Percentiles rank a stretch among this genome's conserved stretches.
Evolutionary conservation across 2,797 vertebrate species (phyloP).

Genomic region (Acipenser transmontanus): DNA sequence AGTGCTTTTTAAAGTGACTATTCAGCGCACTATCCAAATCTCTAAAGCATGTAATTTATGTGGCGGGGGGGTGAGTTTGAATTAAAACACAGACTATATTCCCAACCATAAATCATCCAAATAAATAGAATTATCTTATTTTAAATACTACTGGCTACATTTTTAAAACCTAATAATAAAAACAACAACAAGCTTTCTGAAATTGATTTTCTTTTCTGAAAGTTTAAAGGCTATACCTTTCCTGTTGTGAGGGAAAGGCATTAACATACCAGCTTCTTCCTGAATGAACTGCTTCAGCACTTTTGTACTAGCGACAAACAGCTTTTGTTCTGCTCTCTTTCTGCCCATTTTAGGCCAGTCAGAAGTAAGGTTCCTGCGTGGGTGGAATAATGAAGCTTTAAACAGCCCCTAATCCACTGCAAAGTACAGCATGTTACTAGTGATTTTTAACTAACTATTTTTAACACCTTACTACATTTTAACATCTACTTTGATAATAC

Average conservation of each 20-base stretch:
- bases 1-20: too few species aligned
- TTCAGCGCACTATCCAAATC: too few species aligned
- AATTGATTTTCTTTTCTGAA: slow-evolving; percentile 38
- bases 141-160: too few species aligned
- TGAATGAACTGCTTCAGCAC: slow-evolving; percentile 62
- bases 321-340: slow-evolving; percentile 66
- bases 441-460: slow-evolving; percentile 1
- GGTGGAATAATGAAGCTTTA: slow-evolving; percentile 68
- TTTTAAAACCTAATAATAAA: slow-evolving; percentile 23
- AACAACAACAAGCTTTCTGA: slow-evolving; percentile 36
- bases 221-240: slow-evolving; percentile 62
- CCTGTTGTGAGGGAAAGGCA: slow-evolving; percentile 66
- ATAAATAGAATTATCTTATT: too few species aligned
- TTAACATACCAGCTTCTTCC: slow-evolving; percentile 62
- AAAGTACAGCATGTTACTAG: slow-evolving; percentile 57
- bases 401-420: slow-evolving; percentile 61
- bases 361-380: slow-evolving; percentile 66
- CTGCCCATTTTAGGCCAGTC: slow-evolving; percentile 71
- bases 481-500: too few species aligned
- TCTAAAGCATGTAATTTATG: too few species aligned
- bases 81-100: too few species aligned
- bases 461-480: too few species aligned
- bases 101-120: too few species aligned
- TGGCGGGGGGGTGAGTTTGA: too few species aligned
- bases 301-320: slow-evolving; percentile 66